Evolutionary conservation across 2,797 vertebrate genomes (phyloP).

Genomic region (Podarcis siculus): DNA sequence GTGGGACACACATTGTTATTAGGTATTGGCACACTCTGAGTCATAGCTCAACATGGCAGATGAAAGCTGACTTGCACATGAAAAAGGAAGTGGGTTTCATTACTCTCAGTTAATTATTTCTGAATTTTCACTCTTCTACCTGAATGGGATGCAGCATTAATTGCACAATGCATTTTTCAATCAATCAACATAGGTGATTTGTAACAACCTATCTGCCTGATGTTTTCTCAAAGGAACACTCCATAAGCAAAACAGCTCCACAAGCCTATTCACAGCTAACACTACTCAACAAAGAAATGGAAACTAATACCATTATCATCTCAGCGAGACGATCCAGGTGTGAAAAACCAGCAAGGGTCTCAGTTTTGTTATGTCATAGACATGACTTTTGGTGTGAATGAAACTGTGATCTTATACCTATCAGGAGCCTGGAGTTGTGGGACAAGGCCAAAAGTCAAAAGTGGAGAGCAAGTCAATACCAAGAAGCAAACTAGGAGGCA

Average conservation of each 20-base stretch:
- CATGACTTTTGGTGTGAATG: not conserved
- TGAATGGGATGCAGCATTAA: not conserved
- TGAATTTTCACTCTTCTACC: not conserved
- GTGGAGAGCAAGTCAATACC: no score
- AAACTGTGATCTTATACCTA: not conserved
- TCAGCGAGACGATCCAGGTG: not conserved
- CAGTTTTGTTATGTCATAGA: not conserved
- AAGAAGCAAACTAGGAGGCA: no score
- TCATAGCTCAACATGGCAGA: slow-evolving; percentile 58
- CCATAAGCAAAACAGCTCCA: not conserved
- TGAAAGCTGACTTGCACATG: slow-evolving; percentile 32
- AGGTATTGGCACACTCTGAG: slow-evolving; percentile 59
- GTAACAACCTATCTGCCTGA: not conserved
- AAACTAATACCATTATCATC: not conserved
- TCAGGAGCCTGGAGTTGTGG: not conserved
- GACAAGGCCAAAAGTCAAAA: no score
- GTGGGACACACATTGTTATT: slow-evolving; percentile 59
- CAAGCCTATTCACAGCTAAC: not conserved
- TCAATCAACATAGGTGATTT: not conserved
- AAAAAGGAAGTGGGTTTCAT: slow-evolving; percentile 1
- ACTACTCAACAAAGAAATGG: not conserved
- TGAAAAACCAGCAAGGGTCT: not conserved
- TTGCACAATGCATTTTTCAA: not conserved
- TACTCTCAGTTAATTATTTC: slow-evolving; percentile 24
- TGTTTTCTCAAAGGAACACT: not conserved